Evolutionary conservation across 2,888 invertebrate genomes (phyloP).

Genomic region (Uropetala carovei): DNA sequence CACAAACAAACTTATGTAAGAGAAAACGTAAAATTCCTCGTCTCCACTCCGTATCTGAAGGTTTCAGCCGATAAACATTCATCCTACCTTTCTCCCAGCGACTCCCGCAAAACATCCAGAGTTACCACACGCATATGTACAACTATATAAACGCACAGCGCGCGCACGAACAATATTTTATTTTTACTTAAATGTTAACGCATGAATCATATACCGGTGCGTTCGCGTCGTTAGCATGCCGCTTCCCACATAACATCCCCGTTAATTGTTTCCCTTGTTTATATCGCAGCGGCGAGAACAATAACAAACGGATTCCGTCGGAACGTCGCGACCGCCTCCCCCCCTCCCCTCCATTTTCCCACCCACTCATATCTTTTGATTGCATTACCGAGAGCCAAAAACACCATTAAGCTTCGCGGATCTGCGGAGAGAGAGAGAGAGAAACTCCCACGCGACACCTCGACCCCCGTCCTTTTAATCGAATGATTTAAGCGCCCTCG

Average conservation of each 20-base stretch:
- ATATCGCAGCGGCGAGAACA: not conserved
- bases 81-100: too few species aligned
- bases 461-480: constrained; percentile 10
- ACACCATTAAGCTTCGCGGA: not conserved
- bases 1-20: too few species aligned
- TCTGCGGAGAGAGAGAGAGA: not conserved
- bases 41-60: too few species aligned
- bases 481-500: constrained; percentile 18
- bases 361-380: constrained; percentile 7
- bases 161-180: too few species aligned
- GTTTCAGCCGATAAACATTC: too few species aligned
- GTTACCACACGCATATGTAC: too few species aligned
- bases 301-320: not conserved
- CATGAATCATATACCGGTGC: too few species aligned
- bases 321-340: not conserved
- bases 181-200: too few species aligned
- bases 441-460: not conserved
- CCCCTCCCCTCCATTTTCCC: not conserved
- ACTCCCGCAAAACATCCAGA: too few species aligned
- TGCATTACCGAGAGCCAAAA: not conserved
- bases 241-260: not conserved
- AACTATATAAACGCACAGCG: too few species aligned
- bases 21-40: too few species aligned
- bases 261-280: constrained; percentile 17
- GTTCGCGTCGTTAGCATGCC: too few species aligned